phyloP scores from a whole-genome alignment of 2,113 vertebrate genomes.

The Dermatemys mawii region DNA sequence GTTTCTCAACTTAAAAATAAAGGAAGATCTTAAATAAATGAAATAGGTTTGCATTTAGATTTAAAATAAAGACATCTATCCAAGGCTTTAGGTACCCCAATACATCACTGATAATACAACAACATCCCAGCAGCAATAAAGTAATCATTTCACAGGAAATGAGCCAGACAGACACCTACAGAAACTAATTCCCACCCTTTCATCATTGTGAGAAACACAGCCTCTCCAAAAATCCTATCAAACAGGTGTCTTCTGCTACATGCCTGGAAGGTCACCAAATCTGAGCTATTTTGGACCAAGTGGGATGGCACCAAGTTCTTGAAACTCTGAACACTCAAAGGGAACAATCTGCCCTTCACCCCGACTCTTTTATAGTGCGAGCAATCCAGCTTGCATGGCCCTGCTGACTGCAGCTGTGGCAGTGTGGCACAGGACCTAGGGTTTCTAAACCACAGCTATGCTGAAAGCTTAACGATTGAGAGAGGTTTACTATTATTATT shows the following conservation, averaged over 20 bases:
- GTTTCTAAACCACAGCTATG: not conserved
- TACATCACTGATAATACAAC: not conserved
- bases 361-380: not conserved
- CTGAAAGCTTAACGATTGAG: not conserved
- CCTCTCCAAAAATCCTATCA: not conserved
- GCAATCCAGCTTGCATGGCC: accelerated
- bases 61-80: not conserved
- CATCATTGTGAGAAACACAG: not conserved
- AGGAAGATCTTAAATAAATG: accelerated
- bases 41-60: not conserved
- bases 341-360: not conserved
- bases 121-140: not conserved
- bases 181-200: not conserved
- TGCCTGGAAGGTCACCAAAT: not conserved
- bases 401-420: not conserved
- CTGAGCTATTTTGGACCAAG: not conserved
- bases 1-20: accelerated
- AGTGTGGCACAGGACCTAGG: not conserved
- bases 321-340: not conserved
- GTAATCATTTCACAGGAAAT: not conserved
- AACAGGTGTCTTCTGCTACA: not conserved
- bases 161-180: not conserved
- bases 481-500: not conserved
- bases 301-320: not conserved
- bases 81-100: not conserved